Evolutionary conservation across 2,113 vertebrate species (phyloP).

Genomic region (Tauraco erythrolophus): DNA sequence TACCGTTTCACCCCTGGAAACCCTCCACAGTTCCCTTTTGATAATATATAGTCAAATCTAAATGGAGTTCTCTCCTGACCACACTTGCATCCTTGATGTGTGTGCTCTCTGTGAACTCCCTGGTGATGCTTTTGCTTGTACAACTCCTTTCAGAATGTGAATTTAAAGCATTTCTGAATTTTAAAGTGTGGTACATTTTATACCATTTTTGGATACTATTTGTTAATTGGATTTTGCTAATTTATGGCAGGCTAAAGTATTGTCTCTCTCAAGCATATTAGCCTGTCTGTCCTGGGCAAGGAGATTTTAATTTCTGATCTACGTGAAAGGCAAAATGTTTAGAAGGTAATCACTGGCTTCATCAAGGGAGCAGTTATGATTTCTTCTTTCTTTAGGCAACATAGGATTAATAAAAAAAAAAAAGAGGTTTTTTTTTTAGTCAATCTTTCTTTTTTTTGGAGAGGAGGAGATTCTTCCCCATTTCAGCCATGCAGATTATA

Average conservation of each 20-base stretch:
- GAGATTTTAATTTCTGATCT: background rate
- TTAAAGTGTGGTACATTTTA: background rate
- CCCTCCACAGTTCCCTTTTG: background rate
- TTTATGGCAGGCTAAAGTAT: background rate
- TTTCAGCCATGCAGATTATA: background rate
- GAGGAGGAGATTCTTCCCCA: background rate
- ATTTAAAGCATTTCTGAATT: background rate
- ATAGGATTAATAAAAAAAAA: background rate
- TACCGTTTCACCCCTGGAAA: background rate
- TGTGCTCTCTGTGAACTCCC: rapidly evolving
- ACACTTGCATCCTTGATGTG: background rate
- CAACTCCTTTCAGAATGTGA: background rate
- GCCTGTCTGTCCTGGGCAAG: background rate
- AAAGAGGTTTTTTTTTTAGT: background rate
- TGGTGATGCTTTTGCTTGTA: background rate
- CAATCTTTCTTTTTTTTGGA: background rate
- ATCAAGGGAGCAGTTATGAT: background rate
- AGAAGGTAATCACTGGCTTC: background rate
- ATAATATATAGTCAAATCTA: background rate
- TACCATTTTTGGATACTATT: background rate
- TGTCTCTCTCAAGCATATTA: background rate
- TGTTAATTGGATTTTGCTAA: background rate
- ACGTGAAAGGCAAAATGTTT: background rate
- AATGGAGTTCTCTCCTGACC: background rate
- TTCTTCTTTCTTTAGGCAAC: background rate